Percentiles rank a stretch among this genome's conserved stretches.
These are phyloP conservation scores for Microtus richardsoni DNA, from an alignment of 2,113 vertebrate species.

Conservation along the genomic window DNA sequence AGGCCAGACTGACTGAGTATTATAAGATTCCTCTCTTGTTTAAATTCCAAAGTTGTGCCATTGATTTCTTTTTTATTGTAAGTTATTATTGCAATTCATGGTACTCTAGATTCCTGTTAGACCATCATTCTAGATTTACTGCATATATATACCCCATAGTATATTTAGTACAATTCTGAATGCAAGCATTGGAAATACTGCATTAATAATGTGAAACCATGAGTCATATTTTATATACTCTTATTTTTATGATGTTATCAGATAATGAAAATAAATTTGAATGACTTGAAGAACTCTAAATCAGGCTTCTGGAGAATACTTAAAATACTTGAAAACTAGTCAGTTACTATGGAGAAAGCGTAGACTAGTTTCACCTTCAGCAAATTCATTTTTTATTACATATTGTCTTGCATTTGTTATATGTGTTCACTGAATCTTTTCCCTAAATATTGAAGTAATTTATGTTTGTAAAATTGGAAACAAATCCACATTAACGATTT, in stretches of 20 bases:
- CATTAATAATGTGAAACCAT: neutral
- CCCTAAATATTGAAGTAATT: slow-evolving; percentile 17
- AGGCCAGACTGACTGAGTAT: neutral
- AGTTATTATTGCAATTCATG: neutral
- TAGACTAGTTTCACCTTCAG: neutral
- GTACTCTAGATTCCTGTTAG: neutral
- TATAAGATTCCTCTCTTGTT: slow-evolving; percentile 30
- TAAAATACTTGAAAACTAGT: slow-evolving; percentile 56
- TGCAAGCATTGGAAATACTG: neutral
- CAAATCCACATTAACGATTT: neutral
- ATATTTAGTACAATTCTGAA: slow-evolving; percentile 28
- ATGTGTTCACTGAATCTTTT: slow-evolving; percentile 20
- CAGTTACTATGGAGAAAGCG: slow-evolving; percentile 64
- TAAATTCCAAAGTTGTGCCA: neutral
- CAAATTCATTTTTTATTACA: slow-evolving; percentile 37
- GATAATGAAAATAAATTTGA: slow-evolving; percentile 31
- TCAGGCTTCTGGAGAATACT: slow-evolving; percentile 45
- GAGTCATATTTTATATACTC: slow-evolving; percentile 44
- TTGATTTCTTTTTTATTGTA: neutral
- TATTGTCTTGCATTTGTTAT: neutral
- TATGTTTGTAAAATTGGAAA: slow-evolving; percentile 20
- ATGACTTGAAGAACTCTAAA: slow-evolving; percentile 63
- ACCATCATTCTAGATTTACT: slow-evolving; percentile 27
- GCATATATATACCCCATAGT: neutral
- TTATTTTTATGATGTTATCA: slow-evolving; percentile 48